phyloP scores from a whole-genome alignment of 2,888 invertebrate species.

The Oscheius onirici region DNA sequence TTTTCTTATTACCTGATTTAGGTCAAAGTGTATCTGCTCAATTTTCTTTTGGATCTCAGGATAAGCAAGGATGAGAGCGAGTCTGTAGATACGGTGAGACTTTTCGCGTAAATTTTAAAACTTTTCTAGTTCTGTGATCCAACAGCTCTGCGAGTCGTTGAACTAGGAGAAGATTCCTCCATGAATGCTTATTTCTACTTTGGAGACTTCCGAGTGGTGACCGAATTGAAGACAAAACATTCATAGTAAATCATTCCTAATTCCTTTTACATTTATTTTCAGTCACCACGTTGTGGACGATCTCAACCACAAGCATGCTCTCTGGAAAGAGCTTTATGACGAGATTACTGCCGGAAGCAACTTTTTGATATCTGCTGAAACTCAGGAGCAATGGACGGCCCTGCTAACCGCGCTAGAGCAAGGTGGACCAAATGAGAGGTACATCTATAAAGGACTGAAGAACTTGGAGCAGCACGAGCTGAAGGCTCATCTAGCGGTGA shows the following conservation, averaged over 20 bases:
- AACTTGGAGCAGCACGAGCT: not conserved
- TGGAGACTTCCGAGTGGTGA: conserved; percentile 18
- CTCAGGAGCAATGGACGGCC: not conserved
- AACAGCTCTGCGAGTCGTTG: not conserved
- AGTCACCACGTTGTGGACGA: not conserved
- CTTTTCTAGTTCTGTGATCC: conserved; percentile 18
- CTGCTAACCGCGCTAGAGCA: not conserved
- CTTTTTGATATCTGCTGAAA: conserved; percentile 10
- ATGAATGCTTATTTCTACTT: conserved; percentile 7
- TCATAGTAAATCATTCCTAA: not conserved
- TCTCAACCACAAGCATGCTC: not conserved
- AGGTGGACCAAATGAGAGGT: not conserved
- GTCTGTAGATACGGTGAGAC: conserved; percentile 8
- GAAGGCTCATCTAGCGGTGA: not conserved
- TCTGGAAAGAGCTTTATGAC: not conserved
- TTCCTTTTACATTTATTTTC: not conserved
- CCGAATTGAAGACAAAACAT: not conserved
- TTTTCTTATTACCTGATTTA: not conserved
- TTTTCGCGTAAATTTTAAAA: not conserved
- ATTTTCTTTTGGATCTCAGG: conserved; percentile 14
- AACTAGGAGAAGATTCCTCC: not conserved
- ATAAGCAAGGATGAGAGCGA: conserved; percentile 12
- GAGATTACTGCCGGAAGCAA: not conserved
- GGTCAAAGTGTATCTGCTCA: conserved; percentile 4
- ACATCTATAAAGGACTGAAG: not conserved